A percentile compares a stretch with the other conserved stretches of the same genome.
phyloP scores from a whole-genome alignment of 2,888 invertebrate species.

The Subacronicta megacephala region DNA sequence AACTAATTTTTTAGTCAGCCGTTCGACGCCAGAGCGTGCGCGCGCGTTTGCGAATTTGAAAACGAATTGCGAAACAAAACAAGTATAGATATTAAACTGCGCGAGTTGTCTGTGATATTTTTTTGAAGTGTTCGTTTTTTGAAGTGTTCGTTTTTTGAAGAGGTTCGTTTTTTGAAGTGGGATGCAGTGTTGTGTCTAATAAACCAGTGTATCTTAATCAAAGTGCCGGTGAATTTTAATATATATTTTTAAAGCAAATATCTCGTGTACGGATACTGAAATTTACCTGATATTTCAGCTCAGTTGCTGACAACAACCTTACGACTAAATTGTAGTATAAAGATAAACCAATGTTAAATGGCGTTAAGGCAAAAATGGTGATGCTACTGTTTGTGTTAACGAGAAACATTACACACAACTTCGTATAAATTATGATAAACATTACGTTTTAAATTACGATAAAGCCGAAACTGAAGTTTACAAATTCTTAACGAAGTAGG shows the following conservation, averaged over 20 bases:
- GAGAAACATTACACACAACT: slow-evolving; percentile 1
- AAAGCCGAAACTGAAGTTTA: slow-evolving; percentile 40
- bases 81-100: slow-evolving; percentile 21
- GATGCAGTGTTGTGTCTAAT: not conserved
- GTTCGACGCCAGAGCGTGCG: slow-evolving; percentile 21
- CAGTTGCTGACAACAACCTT: not conserved
- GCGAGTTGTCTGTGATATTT: too few species aligned
- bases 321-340: slow-evolving; percentile 9
- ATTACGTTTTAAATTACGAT: not conserved
- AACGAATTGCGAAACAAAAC: slow-evolving; percentile 37
- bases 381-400: slow-evolving; percentile 5
- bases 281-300: slow-evolving; percentile 7
- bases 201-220: not conserved
- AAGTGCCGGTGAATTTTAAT: slow-evolving; percentile 14
- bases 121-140: too few species aligned
- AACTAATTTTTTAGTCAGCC: slow-evolving; percentile 45
- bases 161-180: slow-evolving; percentile 8
- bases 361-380: slow-evolving; percentile 8
- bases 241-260: slow-evolving; percentile 9
- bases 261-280: slow-evolving; percentile 6
- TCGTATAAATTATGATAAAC: not conserved
- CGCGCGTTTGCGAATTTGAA: slow-evolving; percentile 23
- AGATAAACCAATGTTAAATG: not conserved
- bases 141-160: slow-evolving; percentile 12
- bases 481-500: not conserved